Base-by-base conservation (phyloP, 2,888 invertebrate genomes). In the Ornithoptera priamus region DNA sequence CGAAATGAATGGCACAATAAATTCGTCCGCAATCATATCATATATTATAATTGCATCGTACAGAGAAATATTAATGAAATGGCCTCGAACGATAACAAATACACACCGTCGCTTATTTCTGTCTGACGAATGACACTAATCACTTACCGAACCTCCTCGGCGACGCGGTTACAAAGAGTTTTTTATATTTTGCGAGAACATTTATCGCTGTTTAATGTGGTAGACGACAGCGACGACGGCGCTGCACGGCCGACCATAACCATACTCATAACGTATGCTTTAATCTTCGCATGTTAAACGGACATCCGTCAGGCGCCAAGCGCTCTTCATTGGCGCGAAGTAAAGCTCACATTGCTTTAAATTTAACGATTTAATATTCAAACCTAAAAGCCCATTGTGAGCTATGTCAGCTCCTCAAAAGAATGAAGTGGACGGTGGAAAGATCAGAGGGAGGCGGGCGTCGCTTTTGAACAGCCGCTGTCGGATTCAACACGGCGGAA, bases 131-230 rank as follows among this genome's bases (percentile, higher is more conserved):
- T 74, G 76, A 75, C 76, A 72, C 75, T 77, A 81, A 82, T 85
- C 82, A 81, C 83, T 85, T 79, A 84, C 76, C 76, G 79, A 81
- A 82, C 79, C 71, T 75, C 75, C 73, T 74, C 77, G 72, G 70
- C 59, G 74, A 71, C 70, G 70, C 39, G 12, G 64, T 42, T 59
- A 20, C 67, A 76, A 71, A 75, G 75, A 74, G 75, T 80, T 70
- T 80, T 39, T 79, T 75, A 79, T 76, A 77, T 77, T 79, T 78
- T 76, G 79, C 79, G 74, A 76, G 78, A 83, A 84, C 82, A 78
- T 87, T 87, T 87, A 88, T 87, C 72, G 83, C 80, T 85, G 86
- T 87, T 88, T 88, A 89, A 89, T 87, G 86, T 82, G 82, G 75
- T 80, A 82, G 84, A 80, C 81, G 86, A 87, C 86, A 87, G 80